Conservation (phyloP, 2,113 vertebrate species). For the Oryzias javanicus region DNA sequence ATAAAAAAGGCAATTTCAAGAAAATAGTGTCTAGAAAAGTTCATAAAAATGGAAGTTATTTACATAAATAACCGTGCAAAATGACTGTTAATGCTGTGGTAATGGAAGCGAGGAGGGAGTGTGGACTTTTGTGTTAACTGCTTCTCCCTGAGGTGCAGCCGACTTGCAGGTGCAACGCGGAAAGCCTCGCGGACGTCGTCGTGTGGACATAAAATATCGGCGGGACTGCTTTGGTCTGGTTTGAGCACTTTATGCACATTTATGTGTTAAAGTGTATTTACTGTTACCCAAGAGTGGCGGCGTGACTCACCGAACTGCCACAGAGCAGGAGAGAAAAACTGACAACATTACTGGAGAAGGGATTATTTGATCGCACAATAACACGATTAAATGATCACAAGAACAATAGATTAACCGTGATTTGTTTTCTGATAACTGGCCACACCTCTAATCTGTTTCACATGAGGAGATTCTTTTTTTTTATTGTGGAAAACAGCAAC, state of each 20-base stretch:
- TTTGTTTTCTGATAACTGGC: slow-evolving; percentile 38
- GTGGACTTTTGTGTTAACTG: slow-evolving; percentile 42
- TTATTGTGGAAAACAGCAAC: slow-evolving; percentile 42
- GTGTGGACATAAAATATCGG: slow-evolving; percentile 39
- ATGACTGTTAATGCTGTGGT: slow-evolving; percentile 59
- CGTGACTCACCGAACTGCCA: not conserved
- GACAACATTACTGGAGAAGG: slow-evolving; percentile 10
- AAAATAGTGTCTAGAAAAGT: slow-evolving; percentile 65
- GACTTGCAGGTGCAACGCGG: slow-evolving; percentile 56
- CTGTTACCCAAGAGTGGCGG: not conserved
- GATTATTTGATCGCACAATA: slow-evolving; percentile 25
- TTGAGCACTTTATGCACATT: slow-evolving; percentile 11
- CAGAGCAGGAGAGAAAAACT: not conserved
- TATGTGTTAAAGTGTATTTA: slow-evolving; percentile 11
- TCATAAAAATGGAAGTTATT: slow-evolving; percentile 71
- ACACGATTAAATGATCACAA: slow-evolving; percentile 27
- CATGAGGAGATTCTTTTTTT: slow-evolving; percentile 18
- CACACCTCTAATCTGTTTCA: slow-evolving; percentile 48
- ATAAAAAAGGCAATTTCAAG: slow-evolving; percentile 68
- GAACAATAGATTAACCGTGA: slow-evolving; percentile 21
- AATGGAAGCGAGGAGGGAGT: slow-evolving; percentile 54
- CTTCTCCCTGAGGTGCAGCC: slow-evolving; percentile 49
- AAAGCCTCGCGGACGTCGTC: slow-evolving; percentile 16
- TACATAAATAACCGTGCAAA: slow-evolving; percentile 58
- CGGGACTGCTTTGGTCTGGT: slow-evolving; percentile 28